Base-by-base conservation (phyloP, 2,888 invertebrate genomes). In the Mythimna vitellina region DNA sequence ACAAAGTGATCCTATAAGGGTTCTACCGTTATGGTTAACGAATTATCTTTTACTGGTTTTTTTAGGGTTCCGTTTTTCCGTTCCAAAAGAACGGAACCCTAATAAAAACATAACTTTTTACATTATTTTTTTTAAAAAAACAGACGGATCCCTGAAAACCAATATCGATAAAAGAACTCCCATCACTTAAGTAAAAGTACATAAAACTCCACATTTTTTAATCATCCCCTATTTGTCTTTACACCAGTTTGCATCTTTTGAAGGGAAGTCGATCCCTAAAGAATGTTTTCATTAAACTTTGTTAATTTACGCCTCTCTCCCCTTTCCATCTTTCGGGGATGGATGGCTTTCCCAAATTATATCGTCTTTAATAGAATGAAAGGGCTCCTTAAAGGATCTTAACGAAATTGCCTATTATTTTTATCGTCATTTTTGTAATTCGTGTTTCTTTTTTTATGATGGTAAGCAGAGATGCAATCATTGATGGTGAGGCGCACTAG, bases 211-310 rank as follows among this genome's bases (percentile, higher is more conserved):
- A 70, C 65, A 81, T 84, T 89, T 65, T 86, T 87, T 86, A 86
- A 86, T 87, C 84, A 85, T 89, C 87, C 85, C 87, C 85, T 88
- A 87, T 91, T 91, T 88, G 86, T 86, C 80, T 89, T 87, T 88
- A 88, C 91, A 93, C 92, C 92, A 92, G 92, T 89, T 91, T 88
- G 87, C 84, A 70, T 85, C 78, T 83, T 78, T 70, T 53, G 58
- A 66, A 63, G 54, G 71, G 53, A 70, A 74, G 77, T 78, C 68
- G 76, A 79, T 82, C 76, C 67, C 84, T 68, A 81, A 84, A 82
- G 77, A 88, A 92, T 93, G 92, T 92, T 94, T 94, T 93, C 92
- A 94, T 94, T 93, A 92, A 94, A 94, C 93, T 94, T 94, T 91
- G 90, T 92, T 93, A 93, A 94, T 93, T 93, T 91, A 85, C 88